Evolutionary conservation across 2,888 invertebrate genomes (phyloP).

Genomic region (Augochlorella aurata): DNA sequence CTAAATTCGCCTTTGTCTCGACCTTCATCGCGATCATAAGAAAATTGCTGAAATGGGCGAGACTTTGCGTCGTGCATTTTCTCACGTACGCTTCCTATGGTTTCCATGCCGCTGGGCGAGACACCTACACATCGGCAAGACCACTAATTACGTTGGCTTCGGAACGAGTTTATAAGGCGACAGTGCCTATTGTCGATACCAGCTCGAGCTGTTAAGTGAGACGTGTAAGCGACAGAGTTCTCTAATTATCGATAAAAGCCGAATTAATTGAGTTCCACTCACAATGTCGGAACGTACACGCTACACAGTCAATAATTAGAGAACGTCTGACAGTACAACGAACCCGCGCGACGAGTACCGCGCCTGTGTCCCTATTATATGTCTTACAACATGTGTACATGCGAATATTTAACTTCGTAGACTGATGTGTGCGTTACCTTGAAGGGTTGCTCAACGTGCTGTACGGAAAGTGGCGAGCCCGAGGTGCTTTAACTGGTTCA

Average conservation of each 20-base stretch:
- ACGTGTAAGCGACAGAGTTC: slow-evolving; percentile 4
- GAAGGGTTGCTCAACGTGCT: neutral
- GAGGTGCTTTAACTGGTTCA: slow-evolving; percentile 4
- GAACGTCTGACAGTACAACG: neutral
- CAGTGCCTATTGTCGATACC: neutral
- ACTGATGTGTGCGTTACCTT: neutral
- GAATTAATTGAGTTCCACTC: neutral
- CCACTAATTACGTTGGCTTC: neutral
- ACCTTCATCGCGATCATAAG: too few species aligned
- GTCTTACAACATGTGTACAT: neutral
- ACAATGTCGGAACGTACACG: neutral
- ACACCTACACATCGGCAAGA: neutral
- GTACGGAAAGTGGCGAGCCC: neutral
- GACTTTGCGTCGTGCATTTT: neutral
- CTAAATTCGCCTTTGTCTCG: too few species aligned
- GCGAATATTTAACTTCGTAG: neutral
- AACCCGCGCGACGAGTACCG: neutral
- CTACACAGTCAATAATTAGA: neutral
- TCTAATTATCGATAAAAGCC: slow-evolving; percentile 1
- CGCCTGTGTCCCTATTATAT: neutral
- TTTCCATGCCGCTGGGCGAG: neutral
- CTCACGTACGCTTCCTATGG: neutral
- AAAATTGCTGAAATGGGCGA: too few species aligned
- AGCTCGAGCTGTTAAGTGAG: neutral
- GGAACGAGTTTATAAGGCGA: neutral